Evolutionary conservation across 2,888 invertebrate genomes (phyloP).

Genomic region (Spialia ferax): DNA sequence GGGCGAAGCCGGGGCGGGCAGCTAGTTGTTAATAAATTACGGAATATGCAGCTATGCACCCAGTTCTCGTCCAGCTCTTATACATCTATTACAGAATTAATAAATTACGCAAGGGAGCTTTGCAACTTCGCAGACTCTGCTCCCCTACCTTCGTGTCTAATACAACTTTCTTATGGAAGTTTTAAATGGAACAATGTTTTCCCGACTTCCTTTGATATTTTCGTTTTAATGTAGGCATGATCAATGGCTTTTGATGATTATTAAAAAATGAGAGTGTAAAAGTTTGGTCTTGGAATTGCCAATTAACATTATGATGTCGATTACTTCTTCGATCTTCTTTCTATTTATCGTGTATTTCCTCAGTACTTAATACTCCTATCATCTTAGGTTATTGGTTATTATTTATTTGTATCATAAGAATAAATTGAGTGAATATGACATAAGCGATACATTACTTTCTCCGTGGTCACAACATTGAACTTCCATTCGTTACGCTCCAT

Average conservation of each 20-base stretch:
- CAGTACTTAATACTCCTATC: no score
- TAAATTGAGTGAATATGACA: not conserved
- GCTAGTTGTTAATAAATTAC: conserved; percentile 45
- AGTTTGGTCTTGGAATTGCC: not conserved
- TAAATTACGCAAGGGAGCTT: conserved; percentile 18
- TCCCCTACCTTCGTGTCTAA: conserved; percentile 10
- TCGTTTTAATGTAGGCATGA: not conserved
- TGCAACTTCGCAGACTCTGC: conserved; percentile 16
- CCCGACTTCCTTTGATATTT: conserved; percentile 7
- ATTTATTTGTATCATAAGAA: not conserved
- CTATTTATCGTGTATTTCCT: no score
- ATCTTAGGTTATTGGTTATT: no score
- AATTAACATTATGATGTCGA: no score
- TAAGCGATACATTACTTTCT: not conserved
- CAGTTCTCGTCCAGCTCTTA: conserved; percentile 1
- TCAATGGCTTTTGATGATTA: not conserved
- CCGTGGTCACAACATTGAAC: not conserved
- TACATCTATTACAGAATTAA: conserved; percentile 1
- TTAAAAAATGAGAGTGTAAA: not conserved
- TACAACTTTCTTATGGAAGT: conserved; percentile 16
- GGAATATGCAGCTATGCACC: no score
- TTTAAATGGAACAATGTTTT: conserved; percentile 12
- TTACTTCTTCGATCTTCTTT: no score
- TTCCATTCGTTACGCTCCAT: not conserved
- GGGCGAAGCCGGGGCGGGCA: conserved; percentile 60